Evolutionary conservation across 2,888 invertebrate species (phyloP), one percentile per base, ranked within the genome.

Genomic region (Uropetala carovei): DNA sequence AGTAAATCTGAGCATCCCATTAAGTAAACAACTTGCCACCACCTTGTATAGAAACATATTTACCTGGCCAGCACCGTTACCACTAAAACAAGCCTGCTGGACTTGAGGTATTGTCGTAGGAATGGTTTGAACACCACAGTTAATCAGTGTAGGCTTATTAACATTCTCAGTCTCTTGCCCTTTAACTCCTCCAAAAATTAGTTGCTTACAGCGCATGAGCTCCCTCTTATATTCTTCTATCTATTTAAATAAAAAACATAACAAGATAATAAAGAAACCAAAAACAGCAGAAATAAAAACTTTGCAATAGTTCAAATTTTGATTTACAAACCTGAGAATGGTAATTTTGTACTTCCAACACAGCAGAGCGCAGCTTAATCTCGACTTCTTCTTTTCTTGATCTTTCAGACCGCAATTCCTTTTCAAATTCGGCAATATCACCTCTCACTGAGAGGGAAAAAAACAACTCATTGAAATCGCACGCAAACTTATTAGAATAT

Each of bases 31-130:
- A n/a, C n/a, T n/a, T n/a, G n/a, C 43, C 5, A 43, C 43, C 43
- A 3, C 43, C 5, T 43, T 43, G 1, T 43, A 5, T 1, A 5
- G 43, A 43, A 43, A 43, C 43, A 43, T 43, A 43, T 43, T 83
- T 57, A 83, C 83, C 57, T 83, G 83, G n/a, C 43, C 83, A 83
- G 57, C 83, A 56, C 83, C 83, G 56, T 57, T 56, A 56, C 83
- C 43, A 43, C 13, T 83, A 56, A 57, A 57, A 83, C 57, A 43
- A 83, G 57, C 56, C 10, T 83, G 56, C 16, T 56, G 56, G 56
- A 83, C 83, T 11, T 83, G 43, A 43, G 43, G 43, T 5, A 43
- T 43, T 43, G 43, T 57, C 18, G 56, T n/a, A 56, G 83, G 10
- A 43, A 43, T 68, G 11, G 89, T 89, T 89, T 89, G 89, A 64